Evolutionary conservation across 2,113 vertebrate species (phyloP).

Genomic region (Sylvietta virens): DNA sequence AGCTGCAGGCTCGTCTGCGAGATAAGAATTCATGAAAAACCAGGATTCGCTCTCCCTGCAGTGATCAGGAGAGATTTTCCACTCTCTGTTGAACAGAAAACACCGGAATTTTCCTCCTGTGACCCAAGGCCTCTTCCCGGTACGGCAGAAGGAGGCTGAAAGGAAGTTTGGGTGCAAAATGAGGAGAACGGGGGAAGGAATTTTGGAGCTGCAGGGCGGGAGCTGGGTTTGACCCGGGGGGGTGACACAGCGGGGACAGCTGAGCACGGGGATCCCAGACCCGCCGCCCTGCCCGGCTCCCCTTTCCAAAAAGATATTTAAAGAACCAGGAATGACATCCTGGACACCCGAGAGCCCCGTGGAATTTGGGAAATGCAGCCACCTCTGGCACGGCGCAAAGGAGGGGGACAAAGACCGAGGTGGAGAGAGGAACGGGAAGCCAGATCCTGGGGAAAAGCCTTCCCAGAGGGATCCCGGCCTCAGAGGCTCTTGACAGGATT

Average conservation of each 20-base stretch:
- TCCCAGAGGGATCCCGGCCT: background rate
- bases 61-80: background rate
- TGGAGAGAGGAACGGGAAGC: background rate
- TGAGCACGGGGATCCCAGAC: background rate
- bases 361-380: background rate
- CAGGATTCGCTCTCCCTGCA: background rate
- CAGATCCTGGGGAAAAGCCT: background rate
- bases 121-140: background rate
- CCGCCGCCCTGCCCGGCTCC: background rate
- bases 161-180: background rate
- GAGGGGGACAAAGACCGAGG: background rate
- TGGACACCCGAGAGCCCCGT: rapidly evolving
- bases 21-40: background rate
- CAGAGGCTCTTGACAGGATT: background rate
- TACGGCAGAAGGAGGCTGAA: background rate
- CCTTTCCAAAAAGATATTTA: background rate
- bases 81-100: background rate
- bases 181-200: background rate
- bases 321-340: background rate
- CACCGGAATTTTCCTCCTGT: background rate
- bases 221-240: background rate
- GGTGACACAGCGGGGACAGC: background rate
- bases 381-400: background rate
- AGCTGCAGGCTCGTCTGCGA: background rate
- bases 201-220: background rate